These are phyloP conservation scores for Paedocypris micromegethes DNA, from an alignment of 2,797 vertebrate species.

Conservation along the genomic window DNA sequence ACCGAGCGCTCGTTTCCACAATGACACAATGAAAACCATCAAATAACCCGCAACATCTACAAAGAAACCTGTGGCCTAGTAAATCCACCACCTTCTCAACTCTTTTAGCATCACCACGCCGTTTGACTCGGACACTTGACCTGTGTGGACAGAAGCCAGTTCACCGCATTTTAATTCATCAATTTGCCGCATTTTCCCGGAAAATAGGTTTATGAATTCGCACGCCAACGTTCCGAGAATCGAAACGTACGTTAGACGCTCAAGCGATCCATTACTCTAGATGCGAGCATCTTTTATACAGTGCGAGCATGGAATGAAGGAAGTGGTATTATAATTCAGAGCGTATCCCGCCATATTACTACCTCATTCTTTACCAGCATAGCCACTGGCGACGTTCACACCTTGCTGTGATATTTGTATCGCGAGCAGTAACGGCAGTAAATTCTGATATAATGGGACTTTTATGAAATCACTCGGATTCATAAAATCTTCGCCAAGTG, in stretches of 20 bases:
- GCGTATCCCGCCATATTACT: constrained; percentile 48
- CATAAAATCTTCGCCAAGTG: constrained; percentile 50
- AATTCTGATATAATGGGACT: constrained; percentile 59
- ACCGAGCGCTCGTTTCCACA: constrained; percentile 10
- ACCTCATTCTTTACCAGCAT: constrained; percentile 56
- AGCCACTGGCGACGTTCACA: constrained; percentile 56
- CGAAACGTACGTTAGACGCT: constrained; percentile 46
- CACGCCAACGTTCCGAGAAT: constrained; percentile 46
- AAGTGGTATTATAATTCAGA: constrained; percentile 53
- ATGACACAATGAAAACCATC: constrained; percentile 31
- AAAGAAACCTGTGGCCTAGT: constrained; percentile 36
- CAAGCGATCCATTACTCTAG: constrained; percentile 46
- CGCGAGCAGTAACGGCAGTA: constrained; percentile 57
- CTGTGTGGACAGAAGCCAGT: not conserved
- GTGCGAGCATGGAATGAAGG: constrained; percentile 47
- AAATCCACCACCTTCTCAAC: constrained; percentile 28
- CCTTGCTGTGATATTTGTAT: constrained; percentile 59
- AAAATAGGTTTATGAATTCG: constrained; percentile 43
- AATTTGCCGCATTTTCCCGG: constrained; percentile 43
- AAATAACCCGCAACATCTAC: constrained; percentile 35
- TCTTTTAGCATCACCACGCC: constrained; percentile 7
- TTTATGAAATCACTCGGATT: constrained; percentile 61
- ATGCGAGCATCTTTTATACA: constrained; percentile 49
- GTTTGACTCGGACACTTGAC: constrained; percentile 6
- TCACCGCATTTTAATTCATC: too few relatives aligned